Percentiles rank a stretch among this genome's conserved stretches.
Evolutionary conservation across 2,797 vertebrate species (phyloP).

Genomic region (Pagetopsis macropterus): DNA sequence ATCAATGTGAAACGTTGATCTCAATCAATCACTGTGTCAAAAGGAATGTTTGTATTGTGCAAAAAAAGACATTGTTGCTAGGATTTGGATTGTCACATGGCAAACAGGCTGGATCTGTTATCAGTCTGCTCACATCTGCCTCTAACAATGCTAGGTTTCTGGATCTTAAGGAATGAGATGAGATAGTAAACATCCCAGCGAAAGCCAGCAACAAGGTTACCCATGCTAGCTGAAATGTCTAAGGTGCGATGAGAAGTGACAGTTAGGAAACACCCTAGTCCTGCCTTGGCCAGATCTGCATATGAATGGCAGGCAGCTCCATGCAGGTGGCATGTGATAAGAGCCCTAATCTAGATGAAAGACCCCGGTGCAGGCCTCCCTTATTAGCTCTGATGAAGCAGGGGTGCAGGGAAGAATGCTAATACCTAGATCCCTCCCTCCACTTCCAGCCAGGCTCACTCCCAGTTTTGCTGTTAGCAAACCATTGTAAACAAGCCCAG

Average conservation of each 20-base stretch:
- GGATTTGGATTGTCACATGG: not conserved
- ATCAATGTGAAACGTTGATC: not conserved
- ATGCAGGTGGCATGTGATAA: slow-evolving; percentile 82
- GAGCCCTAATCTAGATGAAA: slow-evolving; percentile 82
- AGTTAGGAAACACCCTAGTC: slow-evolving; percentile 69
- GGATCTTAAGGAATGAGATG: slow-evolving; percentile 43
- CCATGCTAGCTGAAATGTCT: slow-evolving; percentile 58
- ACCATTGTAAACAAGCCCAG: slow-evolving; percentile 72
- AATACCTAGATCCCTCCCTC: slow-evolving; percentile 69
- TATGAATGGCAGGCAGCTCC: slow-evolving; percentile 77
- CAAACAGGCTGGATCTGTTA: slow-evolving; percentile 7
- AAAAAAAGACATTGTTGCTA: not conserved
- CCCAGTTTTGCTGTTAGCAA: slow-evolving; percentile 49
- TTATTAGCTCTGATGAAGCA: slow-evolving; percentile 79
- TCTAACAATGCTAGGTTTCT: slow-evolving; percentile 9
- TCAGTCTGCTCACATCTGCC: slow-evolving; percentile 7
- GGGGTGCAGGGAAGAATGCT: slow-evolving; percentile 72
- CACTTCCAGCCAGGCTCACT: slow-evolving; percentile 41
- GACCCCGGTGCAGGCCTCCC: slow-evolving; percentile 72
- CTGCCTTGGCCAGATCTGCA: slow-evolving; percentile 70
- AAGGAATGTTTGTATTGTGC: not conserved
- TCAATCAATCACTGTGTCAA: not conserved
- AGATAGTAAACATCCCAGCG: slow-evolving; percentile 49
- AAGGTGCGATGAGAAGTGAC: slow-evolving; percentile 72
- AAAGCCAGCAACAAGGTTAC: slow-evolving; percentile 60